Percentiles rank a stretch among this genome's conserved stretches.
Evolutionary conservation across 2,797 vertebrate genomes (phyloP).

Genomic region (Orientallactaga sibirica): DNA sequence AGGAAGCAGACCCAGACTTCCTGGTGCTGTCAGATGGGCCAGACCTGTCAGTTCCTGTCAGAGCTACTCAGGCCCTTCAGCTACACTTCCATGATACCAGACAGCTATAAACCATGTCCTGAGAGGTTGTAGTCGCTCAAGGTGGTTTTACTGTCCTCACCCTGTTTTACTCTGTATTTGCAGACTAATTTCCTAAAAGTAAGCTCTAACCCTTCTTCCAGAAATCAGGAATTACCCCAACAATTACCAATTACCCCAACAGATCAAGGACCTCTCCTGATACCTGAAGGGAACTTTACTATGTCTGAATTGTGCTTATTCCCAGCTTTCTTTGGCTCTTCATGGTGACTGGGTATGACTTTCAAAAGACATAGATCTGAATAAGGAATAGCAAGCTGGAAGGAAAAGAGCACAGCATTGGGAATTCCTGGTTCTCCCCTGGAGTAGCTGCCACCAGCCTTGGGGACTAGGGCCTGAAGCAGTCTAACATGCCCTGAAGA

Average conservation of each 20-base stretch:
- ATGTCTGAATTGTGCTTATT: background rate
- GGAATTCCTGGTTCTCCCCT: background rate
- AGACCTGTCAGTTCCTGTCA: background rate
- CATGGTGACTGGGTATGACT: background rate
- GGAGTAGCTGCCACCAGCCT: background rate
- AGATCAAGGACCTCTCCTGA: background rate
- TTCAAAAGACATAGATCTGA: background rate
- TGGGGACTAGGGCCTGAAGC: background rate
- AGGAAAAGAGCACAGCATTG: background rate
- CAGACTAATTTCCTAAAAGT: background rate
- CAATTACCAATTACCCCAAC: background rate
- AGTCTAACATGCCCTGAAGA: background rate
- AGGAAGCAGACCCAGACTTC: rapidly evolving
- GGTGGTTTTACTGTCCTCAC: background rate
- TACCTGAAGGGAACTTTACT: background rate
- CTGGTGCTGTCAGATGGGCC: background rate
- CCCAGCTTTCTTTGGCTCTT: background rate
- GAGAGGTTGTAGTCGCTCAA: background rate
- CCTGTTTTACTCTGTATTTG: background rate
- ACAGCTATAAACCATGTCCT: background rate
- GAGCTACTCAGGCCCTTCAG: rapidly evolving
- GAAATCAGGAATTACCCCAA: background rate
- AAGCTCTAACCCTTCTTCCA: background rate
- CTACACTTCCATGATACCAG: background rate
- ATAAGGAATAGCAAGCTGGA: background rate